Percentiles rank a stretch among this genome's conserved stretches.
Evolutionary conservation across 2,113 vertebrate genomes (phyloP).

Genomic region (Micromys minutus): DNA sequence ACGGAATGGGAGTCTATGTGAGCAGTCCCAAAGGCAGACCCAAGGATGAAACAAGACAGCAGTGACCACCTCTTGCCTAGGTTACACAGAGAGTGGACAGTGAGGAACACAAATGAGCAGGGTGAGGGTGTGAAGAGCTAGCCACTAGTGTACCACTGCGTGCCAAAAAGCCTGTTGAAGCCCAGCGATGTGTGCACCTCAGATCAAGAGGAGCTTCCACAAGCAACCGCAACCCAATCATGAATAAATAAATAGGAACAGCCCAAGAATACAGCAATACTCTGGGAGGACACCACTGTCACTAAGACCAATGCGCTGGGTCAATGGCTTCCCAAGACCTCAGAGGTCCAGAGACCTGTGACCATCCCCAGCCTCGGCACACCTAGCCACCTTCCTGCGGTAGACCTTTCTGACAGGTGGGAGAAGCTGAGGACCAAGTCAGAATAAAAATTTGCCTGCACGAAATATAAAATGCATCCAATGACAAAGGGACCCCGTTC

Average conservation of each 20-base stretch:
- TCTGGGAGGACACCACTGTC: fast-evolving
- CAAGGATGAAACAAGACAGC: neutral
- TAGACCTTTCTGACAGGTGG: neutral
- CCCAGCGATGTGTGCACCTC: fast-evolving
- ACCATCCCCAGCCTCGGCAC: neutral
- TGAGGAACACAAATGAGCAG: neutral
- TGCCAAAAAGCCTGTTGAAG: neutral
- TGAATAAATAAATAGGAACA: neutral
- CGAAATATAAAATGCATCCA: neutral
- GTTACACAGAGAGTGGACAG: fast-evolving
- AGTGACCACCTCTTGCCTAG: neutral
- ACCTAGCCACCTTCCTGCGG: fast-evolving
- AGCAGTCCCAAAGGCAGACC: neutral
- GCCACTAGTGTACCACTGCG: neutral
- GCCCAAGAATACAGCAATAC: fast-evolving
- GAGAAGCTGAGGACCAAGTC: neutral
- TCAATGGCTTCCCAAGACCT: neutral
- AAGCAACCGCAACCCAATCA: fast-evolving
- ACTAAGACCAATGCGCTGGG: fast-evolving
- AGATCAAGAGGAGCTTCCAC: neutral
- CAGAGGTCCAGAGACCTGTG: neutral
- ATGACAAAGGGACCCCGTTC: constrained; percentile 40
- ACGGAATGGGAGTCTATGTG: neutral
- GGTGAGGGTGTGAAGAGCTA: too few relatives aligned
- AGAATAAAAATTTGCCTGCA: neutral